These are phyloP conservation scores for Tinamus major DNA, from an alignment of 2,797 vertebrate genomes.

Conservation along the genomic window DNA sequence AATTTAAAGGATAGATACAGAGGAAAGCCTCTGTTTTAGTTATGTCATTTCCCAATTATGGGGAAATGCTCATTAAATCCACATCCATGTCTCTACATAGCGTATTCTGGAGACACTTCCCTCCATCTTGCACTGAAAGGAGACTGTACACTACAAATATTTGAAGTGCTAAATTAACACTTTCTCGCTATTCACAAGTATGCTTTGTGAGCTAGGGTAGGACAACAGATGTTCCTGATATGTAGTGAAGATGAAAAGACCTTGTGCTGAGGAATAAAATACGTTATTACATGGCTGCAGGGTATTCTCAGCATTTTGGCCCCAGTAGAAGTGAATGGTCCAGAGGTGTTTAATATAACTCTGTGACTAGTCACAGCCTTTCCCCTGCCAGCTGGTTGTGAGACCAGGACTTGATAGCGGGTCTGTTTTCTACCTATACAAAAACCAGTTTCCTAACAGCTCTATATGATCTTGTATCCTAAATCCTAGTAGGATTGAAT, in stretches of 20 bases:
- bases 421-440: neutral
- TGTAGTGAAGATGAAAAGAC: no score
- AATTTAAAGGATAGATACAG: no score
- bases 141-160: neutral
- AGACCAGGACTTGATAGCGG: neutral
- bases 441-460: neutral
- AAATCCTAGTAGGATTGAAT: neutral
- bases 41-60: neutral
- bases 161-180: neutral
- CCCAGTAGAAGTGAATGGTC: neutral
- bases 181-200: neutral
- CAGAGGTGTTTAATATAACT: neutral
- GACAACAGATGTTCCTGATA: neutral
- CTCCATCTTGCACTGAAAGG: neutral
- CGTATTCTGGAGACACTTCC: neutral
- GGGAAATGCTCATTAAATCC: neutral
- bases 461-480: neutral
- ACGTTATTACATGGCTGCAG: neutral
- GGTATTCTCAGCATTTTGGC: neutral
- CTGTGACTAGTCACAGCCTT: neutral
- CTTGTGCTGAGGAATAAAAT: neutral
- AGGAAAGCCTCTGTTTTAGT: no score
- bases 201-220: neutral
- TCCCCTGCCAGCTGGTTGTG: neutral
- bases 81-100: neutral